These are phyloP conservation scores for Cantharis rustica DNA, from an alignment of 2,888 invertebrate species.

Conservation along the genomic window DNA sequence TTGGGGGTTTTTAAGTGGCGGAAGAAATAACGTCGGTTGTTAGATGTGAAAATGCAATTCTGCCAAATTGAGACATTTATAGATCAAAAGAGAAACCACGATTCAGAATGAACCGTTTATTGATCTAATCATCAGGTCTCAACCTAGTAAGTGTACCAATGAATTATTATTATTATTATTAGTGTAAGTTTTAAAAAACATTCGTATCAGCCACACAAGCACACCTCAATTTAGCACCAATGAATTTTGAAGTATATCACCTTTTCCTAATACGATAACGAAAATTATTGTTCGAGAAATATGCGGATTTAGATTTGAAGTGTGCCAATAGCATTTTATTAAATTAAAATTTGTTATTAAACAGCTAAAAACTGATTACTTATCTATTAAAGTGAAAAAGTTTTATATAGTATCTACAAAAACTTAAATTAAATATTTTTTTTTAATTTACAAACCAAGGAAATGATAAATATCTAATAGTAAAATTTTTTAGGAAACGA, in stretches of 20 bases:
- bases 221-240: neutral
- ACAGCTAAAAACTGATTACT: neutral
- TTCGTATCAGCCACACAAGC: neutral
- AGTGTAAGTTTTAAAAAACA: neutral
- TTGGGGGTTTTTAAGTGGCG: slow-evolving; percentile 12
- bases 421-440: neutral
- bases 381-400: neutral
- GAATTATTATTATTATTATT: neutral
- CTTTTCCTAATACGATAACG: neutral
- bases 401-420: neutral
- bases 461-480: no score
- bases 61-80: slow-evolving; percentile 10
- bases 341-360: neutral
- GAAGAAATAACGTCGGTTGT: slow-evolving; percentile 9
- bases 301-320: neutral
- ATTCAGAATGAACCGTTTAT: neutral
- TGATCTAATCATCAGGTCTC: neutral
- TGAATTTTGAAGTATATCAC: neutral
- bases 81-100: slow-evolving; percentile 2
- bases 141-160: neutral
- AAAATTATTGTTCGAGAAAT: neutral
- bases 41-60: neutral
- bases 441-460: neutral
- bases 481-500: no score
- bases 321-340: neutral